These are phyloP conservation scores for Glaucomys volans DNA, from an alignment of 2,113 vertebrate genomes.

Conservation along the genomic window DNA sequence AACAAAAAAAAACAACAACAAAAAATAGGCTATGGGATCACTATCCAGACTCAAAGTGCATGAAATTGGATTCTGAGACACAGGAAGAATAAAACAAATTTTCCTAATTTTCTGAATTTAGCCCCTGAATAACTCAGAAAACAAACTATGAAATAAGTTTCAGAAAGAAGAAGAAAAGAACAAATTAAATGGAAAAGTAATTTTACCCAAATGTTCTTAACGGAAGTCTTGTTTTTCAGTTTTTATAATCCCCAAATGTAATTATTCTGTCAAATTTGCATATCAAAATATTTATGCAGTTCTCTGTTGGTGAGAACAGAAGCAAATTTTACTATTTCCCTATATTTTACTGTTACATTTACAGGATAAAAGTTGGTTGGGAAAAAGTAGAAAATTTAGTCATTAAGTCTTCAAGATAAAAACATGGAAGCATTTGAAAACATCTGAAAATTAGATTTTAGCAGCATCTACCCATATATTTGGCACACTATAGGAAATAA, in stretches of 20 bases:
- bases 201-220: slow-evolving; percentile 40
- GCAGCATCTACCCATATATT: neutral
- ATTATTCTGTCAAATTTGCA: neutral
- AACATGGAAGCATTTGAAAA: neutral
- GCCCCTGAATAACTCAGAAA: neutral
- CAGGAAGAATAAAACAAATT: neutral
- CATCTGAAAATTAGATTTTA: slow-evolving; percentile 57
- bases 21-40: neutral
- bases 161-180: neutral
- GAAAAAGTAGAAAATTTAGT: neutral
- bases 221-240: neutral
- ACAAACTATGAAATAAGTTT: neutral
- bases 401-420: neutral
- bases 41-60: neutral
- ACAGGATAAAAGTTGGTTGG: neutral
- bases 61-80: slow-evolving; percentile 15
- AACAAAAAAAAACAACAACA: too few species aligned
- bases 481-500: slow-evolving; percentile 12
- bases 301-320: neutral
- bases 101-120: slow-evolving; percentile 51
- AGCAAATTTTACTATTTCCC: neutral
- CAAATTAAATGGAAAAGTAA: neutral
- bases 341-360: neutral
- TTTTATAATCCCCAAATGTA: slow-evolving; percentile 15
- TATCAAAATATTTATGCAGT: neutral